Conservation (phyloP, 2,888 invertebrate species). For the Asteroscopus sphinx region DNA sequence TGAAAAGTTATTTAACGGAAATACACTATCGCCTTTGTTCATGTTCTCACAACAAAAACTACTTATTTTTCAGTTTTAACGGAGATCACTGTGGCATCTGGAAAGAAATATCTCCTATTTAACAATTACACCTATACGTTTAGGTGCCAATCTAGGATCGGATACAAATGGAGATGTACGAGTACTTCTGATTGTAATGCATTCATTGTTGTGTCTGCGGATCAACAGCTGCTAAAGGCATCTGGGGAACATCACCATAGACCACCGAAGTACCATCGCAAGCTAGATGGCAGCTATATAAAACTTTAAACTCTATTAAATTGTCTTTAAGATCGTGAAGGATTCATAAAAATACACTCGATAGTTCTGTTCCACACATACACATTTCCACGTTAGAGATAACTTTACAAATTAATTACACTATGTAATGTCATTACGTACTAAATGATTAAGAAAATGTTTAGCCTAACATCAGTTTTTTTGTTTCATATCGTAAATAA, state of each 20-base stretch:
- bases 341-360: too few relatives aligned
- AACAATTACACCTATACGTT: slow-evolving; percentile 41
- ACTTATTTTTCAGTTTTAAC: slow-evolving; percentile 36
- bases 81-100: slow-evolving; percentile 19
- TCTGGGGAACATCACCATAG: slow-evolving; percentile 33
- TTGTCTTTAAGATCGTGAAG: too few relatives aligned
- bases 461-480: too few relatives aligned
- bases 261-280: slow-evolving; percentile 38
- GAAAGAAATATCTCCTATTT: slow-evolving; percentile 42
- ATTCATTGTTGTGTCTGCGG: slow-evolving; percentile 30
- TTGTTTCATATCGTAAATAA: too few relatives aligned
- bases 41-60: neutral
- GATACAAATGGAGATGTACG: slow-evolving; percentile 46
- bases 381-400: too few relatives aligned
- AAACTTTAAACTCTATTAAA: slow-evolving; percentile 13
- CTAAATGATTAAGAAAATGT: too few relatives aligned
- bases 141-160: slow-evolving; percentile 9
- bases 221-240: slow-evolving; percentile 5
- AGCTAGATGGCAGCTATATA: slow-evolving; percentile 36
- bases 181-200: slow-evolving; percentile 45
- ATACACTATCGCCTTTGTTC: too few relatives aligned
- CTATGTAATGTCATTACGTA: too few relatives aligned
- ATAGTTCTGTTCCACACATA: too few relatives aligned
- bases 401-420: too few relatives aligned
- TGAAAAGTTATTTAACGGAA: too few relatives aligned